Evolutionary conservation across 2,797 vertebrate species (phyloP), one percentile per base, ranked within the genome.

Genomic region (Hylomyscus alleni): DNA sequence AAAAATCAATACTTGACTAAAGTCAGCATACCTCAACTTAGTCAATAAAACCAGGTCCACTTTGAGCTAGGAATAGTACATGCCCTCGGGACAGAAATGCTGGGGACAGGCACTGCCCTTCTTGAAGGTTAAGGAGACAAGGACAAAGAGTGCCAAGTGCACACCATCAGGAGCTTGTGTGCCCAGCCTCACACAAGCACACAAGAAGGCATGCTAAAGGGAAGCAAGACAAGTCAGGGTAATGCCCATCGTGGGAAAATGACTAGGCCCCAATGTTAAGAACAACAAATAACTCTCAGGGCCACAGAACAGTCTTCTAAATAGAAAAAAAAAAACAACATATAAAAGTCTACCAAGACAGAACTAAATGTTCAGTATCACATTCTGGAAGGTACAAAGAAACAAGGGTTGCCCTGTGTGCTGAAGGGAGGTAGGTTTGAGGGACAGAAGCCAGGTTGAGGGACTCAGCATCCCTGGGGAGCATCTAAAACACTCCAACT

Each of bases 1-100:
- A 31, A 92, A 81, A 90, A 91, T 93, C 91, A 85, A 93, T 94
- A 67, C 31, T 85, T 76, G 22, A 94, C 69, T 83, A 50, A 87
- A 85, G 78, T 93, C 95, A 95, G 95, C 83, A 95, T 60, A 31
- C 44, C 65, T 89, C 73, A 76, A 54, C 78, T 40, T 80, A 56
- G 80, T 76, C 93, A 72, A 92, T 81, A 91, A 62, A 86, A 86
- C 67, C 75, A 82, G n/a, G 52, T 11, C 84, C 6, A 44, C 40
- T 76, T 88, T 80, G 83, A 85, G 73, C 65, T 75, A 58, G 58
- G 60, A 93, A 77, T 2, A 77, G 50, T 52, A n/a, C 50, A 44
- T 75, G 17, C 78, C 40, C 58, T 93, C 12, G 29, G 19, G 29
- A 84, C n/a, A 69, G 73, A 69, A 50, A 44, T 6, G 26, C 82